Percentiles rank a stretch among this genome's conserved stretches.
phyloP scores from a whole-genome alignment of 53 echinoderm and acorn worm species.

The Echinometra lucunter region DNA sequence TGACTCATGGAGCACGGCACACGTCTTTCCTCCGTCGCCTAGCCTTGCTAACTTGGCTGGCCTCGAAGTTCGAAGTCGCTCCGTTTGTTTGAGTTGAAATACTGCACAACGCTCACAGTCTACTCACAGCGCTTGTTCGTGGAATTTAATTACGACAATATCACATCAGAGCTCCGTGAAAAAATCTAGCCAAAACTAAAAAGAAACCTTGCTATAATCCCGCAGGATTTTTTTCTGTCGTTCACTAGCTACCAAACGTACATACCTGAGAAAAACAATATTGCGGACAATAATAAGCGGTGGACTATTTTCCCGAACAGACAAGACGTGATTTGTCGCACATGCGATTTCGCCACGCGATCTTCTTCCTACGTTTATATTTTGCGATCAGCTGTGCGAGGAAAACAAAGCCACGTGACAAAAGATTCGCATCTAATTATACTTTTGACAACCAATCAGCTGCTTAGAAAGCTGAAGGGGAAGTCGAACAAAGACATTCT shows the following conservation, averaged over 20 bases:
- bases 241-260: too few relatives aligned
- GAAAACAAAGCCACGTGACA: conserved; percentile 32
- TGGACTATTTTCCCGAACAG: not conserved
- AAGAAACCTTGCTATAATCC: too few relatives aligned
- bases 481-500: conserved; percentile 8
- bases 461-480: not conserved
- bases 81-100: not conserved
- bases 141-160: too few relatives aligned
- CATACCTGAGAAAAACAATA: too few relatives aligned
- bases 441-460: conserved; percentile 24
- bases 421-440: not conserved
- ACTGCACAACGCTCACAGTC: not conserved
- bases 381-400: conserved; percentile 25
- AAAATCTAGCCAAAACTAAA: too few relatives aligned
- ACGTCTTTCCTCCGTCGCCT: not conserved
- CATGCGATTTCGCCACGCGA: conserved; percentile 24
- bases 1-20: not conserved
- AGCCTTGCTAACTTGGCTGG: not conserved
- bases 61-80: not conserved
- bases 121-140: not conserved
- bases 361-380: not conserved
- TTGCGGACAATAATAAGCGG: not conserved
- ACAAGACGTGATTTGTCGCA: not conserved
- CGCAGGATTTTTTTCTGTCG: too few relatives aligned
- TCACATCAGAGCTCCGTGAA: too few relatives aligned